Conservation (phyloP, 2,797 vertebrate species). For the Etheostoma perlongum region DNA sequence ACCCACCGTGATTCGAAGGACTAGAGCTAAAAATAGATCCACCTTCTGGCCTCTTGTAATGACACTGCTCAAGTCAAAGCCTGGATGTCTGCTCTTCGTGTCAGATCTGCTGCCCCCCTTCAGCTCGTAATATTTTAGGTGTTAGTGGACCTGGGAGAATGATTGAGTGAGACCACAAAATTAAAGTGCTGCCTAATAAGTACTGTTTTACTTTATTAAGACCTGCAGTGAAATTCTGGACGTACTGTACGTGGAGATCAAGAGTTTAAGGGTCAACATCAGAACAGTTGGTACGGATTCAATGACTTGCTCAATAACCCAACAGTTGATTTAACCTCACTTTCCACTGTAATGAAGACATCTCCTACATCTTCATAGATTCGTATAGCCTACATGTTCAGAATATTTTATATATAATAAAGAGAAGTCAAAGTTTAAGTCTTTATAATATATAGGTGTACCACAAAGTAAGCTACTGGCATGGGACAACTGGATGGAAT, state of each 20-base stretch:
- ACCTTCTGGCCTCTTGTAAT: constrained; percentile 63
- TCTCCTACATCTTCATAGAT: not conserved
- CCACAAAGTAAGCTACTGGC: not conserved
- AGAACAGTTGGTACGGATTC: not conserved
- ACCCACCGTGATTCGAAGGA: constrained; percentile 40
- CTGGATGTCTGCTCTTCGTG: constrained; percentile 37
- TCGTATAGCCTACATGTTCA: not conserved
- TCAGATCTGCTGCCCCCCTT: constrained; percentile 10
- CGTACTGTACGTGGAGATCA: not conserved
- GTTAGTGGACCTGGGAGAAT: constrained; percentile 4
- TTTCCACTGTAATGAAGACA: not conserved
- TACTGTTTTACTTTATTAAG: not conserved
- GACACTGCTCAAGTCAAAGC: constrained; percentile 43
- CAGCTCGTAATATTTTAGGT: constrained; percentile 8
- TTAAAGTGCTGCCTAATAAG: not conserved
- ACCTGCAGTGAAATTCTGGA: not conserved
- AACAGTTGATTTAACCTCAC: not conserved
- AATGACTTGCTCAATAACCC: not conserved
- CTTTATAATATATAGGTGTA: not conserved
- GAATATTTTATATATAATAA: not conserved
- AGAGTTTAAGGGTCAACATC: not conserved
- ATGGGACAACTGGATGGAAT: not conserved
- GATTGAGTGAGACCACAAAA: not conserved
- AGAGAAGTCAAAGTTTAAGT: too few relatives aligned
- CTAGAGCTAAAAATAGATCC: constrained; percentile 67